A percentile compares a stretch with the other conserved stretches of the same genome.
phyloP scores from a whole-genome alignment of 2,113 vertebrate species.

The Naja naja region DNA sequence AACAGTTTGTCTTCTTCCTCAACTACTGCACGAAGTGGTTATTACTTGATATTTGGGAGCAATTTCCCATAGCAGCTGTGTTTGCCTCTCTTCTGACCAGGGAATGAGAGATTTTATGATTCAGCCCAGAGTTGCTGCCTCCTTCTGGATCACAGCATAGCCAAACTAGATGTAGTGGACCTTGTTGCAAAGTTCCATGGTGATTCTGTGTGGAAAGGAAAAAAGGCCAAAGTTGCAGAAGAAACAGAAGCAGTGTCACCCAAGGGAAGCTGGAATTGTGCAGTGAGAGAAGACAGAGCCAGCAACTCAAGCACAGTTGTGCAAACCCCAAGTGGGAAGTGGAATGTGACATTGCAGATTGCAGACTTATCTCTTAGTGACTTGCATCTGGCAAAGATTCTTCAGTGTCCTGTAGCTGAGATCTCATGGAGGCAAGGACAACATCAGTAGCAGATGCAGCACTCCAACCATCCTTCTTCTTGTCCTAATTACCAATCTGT shows the following conservation, averaged over 20 bases:
- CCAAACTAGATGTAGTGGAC: background rate
- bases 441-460: background rate
- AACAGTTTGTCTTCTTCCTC: background rate
- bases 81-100: background rate
- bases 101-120: background rate
- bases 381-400: background rate
- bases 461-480: background rate
- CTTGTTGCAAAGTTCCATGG: background rate
- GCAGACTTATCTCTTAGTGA: background rate
- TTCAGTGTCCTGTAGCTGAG: background rate
- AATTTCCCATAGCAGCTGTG: background rate
- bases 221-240: background rate
- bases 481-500: background rate
- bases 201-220: background rate
- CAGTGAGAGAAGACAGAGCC: background rate
- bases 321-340: background rate
- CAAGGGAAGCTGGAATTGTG: background rate
- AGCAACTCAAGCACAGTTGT: background rate
- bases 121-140: background rate
- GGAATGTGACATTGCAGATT: background rate
- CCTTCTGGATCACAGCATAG: background rate
- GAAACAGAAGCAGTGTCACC: background rate
- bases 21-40: background rate
- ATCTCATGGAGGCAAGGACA: background rate
- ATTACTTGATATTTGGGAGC: background rate